These are phyloP conservation scores for Cephus runcator DNA, from an alignment of 2,888 invertebrate species.

Conservation along the genomic window DNA sequence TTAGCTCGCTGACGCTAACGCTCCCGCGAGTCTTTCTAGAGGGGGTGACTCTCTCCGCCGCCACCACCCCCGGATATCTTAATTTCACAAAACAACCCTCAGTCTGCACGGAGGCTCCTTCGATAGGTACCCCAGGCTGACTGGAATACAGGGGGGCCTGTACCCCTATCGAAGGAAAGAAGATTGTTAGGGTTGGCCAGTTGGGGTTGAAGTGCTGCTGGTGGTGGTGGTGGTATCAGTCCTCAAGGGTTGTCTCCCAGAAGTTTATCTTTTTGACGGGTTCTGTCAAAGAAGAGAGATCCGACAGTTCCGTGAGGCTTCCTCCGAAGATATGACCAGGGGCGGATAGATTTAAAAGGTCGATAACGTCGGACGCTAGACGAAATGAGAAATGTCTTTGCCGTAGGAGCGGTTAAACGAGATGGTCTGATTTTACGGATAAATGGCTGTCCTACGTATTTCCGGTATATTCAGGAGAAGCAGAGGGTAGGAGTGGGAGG, in stretches of 20 bases:
- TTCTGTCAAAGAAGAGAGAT: slow-evolving; percentile 60
- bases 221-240: neutral
- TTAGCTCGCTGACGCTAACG: neutral
- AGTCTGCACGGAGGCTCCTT: neutral
- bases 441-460: slow-evolving; percentile 27
- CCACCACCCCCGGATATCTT: neutral
- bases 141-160: neutral
- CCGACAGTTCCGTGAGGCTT: slow-evolving; percentile 57
- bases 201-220: slow-evolving; percentile 12
- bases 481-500: neutral
- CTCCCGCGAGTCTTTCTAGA: neutral
- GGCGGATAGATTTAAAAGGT: slow-evolving; percentile 14
- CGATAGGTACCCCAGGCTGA: neutral
- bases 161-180: slow-evolving; percentile 6
- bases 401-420: slow-evolving; percentile 11
- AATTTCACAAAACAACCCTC: neutral
- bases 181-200: slow-evolving; percentile 12
- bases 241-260: slow-evolving; percentile 39
- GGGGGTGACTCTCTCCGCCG: no score
- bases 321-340: slow-evolving; percentile 14
- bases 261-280: slow-evolving; percentile 60
- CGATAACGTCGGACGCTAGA: slow-evolving; percentile 44
- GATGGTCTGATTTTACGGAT: slow-evolving; percentile 36
- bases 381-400: slow-evolving; percentile 65
- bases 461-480: neutral